Conservation (phyloP, 2,888 invertebrate species). For the Caenorhabditis parvicauda region DNA sequence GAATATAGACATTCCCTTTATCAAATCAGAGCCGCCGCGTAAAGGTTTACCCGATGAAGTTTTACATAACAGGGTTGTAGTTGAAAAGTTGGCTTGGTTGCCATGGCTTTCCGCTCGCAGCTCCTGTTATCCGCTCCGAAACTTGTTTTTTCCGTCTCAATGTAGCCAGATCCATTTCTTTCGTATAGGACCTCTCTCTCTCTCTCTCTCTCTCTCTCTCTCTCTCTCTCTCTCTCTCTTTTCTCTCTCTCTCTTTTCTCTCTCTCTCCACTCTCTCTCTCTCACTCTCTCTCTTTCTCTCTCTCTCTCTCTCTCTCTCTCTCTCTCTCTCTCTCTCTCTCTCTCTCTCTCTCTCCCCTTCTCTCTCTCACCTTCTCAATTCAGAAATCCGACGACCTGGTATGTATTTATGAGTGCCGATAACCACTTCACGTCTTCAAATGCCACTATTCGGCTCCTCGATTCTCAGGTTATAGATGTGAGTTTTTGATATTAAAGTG, state of each 20-base stretch:
- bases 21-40: no score
- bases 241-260: conserved; percentile 2
- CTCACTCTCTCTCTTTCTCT: background rate
- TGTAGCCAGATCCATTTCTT: conserved; percentile 2
- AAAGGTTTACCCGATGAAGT: no score
- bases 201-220: conserved; percentile 2
- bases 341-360: conserved; percentile 4
- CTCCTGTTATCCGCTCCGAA: no score
- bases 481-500: background rate
- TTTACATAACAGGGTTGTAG: no score
- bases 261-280: conserved; percentile 1
- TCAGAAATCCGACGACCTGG: conserved; percentile 9
- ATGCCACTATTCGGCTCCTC: conserved; percentile 18
- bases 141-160: no score
- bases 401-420: no score
- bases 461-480: conserved; percentile 16
- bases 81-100: no score
- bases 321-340: background rate
- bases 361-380: conserved; percentile 3
- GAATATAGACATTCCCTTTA: no score
- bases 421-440: conserved; percentile 9
- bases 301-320: conserved; percentile 3
- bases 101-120: no score
- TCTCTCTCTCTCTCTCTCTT: background rate
- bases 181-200: conserved; percentile 7